A percentile compares a stretch with the other conserved stretches of the same genome.
These are phyloP conservation scores for Strongylocentrotus purpuratus DNA, from an alignment of 35 echinoderm and acorn worm species.

Conservation along the genomic window DNA sequence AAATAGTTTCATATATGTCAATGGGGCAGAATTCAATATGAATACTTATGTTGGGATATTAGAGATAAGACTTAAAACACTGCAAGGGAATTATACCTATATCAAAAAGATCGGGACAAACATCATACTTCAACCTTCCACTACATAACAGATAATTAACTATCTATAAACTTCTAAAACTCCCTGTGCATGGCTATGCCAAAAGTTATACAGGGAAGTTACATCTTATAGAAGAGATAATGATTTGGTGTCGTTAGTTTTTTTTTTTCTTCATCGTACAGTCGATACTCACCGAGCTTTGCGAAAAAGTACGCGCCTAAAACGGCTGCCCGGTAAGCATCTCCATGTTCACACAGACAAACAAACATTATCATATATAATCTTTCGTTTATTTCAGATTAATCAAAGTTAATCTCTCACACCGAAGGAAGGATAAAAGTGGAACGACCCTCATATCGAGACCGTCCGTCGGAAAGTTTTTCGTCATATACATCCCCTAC, in stretches of 20 bases:
- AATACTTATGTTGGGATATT: background rate
- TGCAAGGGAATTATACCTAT: background rate
- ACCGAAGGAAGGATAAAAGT: background rate
- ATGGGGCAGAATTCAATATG: background rate
- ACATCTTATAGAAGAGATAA: background rate
- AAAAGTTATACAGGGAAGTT: background rate
- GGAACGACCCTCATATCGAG: background rate
- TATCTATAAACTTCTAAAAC: conserved; percentile 14
- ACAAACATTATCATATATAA: conserved; percentile 6
- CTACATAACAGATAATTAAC: background rate
- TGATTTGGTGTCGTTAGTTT: background rate
- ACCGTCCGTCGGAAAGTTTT: background rate
- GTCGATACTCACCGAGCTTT: background rate
- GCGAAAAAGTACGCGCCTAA: background rate
- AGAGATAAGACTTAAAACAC: background rate
- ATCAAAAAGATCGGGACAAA: background rate
- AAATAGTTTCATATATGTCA: background rate
- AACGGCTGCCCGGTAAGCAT: background rate
- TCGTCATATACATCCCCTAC: background rate
- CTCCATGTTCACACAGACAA: background rate
- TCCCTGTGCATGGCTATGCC: background rate
- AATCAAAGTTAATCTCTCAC: background rate
- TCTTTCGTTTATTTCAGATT: background rate
- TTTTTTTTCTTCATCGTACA: background rate
- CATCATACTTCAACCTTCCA: background rate